Base-by-base conservation (phyloP, 2,888 invertebrate species). In the Druceiella hillmani region DNA sequence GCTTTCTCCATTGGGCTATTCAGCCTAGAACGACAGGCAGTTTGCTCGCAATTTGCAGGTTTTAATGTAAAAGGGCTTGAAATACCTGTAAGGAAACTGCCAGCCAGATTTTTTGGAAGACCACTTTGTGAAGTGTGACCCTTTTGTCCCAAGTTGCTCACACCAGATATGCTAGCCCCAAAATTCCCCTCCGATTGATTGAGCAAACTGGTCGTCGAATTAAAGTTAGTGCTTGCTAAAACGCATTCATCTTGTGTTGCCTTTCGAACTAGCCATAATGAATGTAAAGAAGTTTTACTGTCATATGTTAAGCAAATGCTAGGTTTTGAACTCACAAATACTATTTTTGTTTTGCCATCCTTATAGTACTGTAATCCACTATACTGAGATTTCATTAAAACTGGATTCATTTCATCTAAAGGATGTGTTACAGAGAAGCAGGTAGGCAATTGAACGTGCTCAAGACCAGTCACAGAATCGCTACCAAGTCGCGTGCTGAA, bases 341-440 rank as follows among this genome's bases (percentile, higher is more conserved):
- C 80, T 4, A 93, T 79, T 57, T 79, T 76, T 34, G 78, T 47
- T 27, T 78, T 75, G 0, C 72, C 70, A 50, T 81, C 81, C n/a
- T 76, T 79, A 42, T 81, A 72, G 49, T 81, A 76, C 36, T 76
- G 75, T 0, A 78, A 56, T 0, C 69, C 67, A 38, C 71, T 70
- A 1, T 64, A 66, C 42, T 78, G 72, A 10, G 83, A 79, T 55
- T 82, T 84, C 43, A 83, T 73, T 4, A 88, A 64, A 20, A 94
- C 78, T 0, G 94, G 94, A 37, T 86, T 83, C 15, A 92, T 83
- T 64, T 95, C 94, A 59, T 95, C 90, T 35, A 94, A 64, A 0
- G 94, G 94, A 72, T 94, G 92, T 1, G 84, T 75, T 40, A 95
- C 64, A 5, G 91, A 90, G 61, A 89, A 95, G 31, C 93, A 74